Base-by-base conservation (phyloP, 2,888 invertebrate species). In the Pherbina coryleti region DNA sequence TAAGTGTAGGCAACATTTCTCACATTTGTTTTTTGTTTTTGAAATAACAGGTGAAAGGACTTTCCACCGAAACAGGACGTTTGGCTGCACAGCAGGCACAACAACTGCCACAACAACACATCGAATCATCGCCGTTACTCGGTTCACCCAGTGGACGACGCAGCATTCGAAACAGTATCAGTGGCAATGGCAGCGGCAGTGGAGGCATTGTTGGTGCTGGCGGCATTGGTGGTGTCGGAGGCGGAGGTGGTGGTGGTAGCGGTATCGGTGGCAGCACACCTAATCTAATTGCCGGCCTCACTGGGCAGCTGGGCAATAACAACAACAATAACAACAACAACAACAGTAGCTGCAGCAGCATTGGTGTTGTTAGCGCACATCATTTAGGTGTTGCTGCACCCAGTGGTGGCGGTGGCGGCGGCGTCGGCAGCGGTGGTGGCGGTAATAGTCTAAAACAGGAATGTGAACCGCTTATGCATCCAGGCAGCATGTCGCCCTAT, bases 21-120 rank as follows among this genome's bases (percentile, higher is more conserved):
- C n/a, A n/a, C n/a, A n/a, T n/a, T n/a, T n/a, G n/a, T n/a, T 60
- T 8, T 62, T 76, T 80, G 85, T 9, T 31, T 34, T 60, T 73
- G 11, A n/a, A 57, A 5, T 19, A 57, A 64, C 85, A 94, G 94
- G 94, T 95, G 69, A 95, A 95, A 90, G 95, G 95, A 82, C 90
- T 95, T 86, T 94, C 94, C 86, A 94, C 94, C 85, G 94, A 94
- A 89, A 94, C 94, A 85, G 94, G 90, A 31, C 89, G 90, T 60
- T 83, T 90, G 84, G 90, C 90, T 73, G 90, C 90, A 17, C 90
- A 90, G 55, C 90, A 90, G 82, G 89, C 90, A n/a, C 88, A 89
- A 79, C 69, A 25, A 49, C 69, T 19, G 51, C 51, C 51, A 19
- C 88, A 89, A 78, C 88, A 90, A 82, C 88, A 88, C 82, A 84